phyloP scores from a whole-genome alignment of 2,888 invertebrate genomes.

The Seira sanloemensis region DNA sequence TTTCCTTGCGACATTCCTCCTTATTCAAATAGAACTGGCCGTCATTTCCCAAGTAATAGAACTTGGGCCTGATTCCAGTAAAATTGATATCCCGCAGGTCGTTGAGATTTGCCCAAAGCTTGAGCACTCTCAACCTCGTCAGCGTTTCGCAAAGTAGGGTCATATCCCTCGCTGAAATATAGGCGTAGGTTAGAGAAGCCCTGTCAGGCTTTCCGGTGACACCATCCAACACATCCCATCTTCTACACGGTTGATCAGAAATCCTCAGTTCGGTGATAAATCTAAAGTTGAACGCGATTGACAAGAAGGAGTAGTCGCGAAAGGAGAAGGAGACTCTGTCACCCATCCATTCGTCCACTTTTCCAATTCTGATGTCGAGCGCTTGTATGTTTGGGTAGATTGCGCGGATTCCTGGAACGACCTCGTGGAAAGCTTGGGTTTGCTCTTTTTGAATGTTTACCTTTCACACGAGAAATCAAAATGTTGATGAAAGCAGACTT shows the following conservation, averaged over 20 bases:
- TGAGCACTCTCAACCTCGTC: constrained; percentile 37
- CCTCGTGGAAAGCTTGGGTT: constrained; percentile 34
- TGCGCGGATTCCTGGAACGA: constrained; percentile 17
- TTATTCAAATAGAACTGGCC: constrained; percentile 29
- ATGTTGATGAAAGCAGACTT: not conserved
- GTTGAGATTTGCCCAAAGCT: constrained; percentile 62
- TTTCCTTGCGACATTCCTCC: constrained; percentile 21
- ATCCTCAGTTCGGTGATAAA: constrained; percentile 42
- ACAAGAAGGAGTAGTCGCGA: constrained; percentile 33
- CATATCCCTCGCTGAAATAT: constrained; percentile 45
- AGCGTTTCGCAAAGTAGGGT: constrained; percentile 44
- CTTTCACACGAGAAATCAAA: constrained; percentile 20
- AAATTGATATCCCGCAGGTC: constrained; percentile 63
- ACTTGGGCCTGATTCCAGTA: constrained; percentile 52
- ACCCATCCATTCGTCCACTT: not conserved
- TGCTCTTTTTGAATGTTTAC: constrained; percentile 27
- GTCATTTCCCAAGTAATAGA: constrained; percentile 18
- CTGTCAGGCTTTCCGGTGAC: constrained; percentile 32
- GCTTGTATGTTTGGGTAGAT: constrained; percentile 35
- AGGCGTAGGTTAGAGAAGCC: constrained; percentile 34
- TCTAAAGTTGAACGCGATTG: constrained; percentile 38
- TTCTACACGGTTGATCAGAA: constrained; percentile 30
- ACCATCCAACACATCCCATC: constrained; percentile 28
- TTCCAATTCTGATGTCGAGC: constrained; percentile 29
- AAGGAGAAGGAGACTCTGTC: constrained; percentile 22